Evolutionary conservation across 2,888 invertebrate species (phyloP).

Genomic region (Syrista parreyssii): DNA sequence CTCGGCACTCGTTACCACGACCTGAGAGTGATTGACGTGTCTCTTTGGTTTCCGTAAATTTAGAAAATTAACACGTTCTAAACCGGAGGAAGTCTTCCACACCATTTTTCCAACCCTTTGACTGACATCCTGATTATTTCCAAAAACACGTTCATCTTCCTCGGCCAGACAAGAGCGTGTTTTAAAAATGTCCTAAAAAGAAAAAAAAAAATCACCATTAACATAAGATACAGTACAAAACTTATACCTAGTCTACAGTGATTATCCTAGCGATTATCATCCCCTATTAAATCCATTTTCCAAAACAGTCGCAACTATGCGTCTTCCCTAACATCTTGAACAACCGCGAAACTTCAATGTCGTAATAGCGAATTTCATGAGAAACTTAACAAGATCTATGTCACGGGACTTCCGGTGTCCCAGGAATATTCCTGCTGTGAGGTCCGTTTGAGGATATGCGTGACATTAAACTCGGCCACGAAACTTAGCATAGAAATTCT

Average conservation of each 20-base stretch:
- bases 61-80: conserved; percentile 41
- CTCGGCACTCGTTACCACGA: conserved; percentile 24
- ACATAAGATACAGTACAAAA: not conserved
- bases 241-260: not conserved
- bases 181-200: conserved; percentile 3
- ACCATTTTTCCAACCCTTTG: not conserved
- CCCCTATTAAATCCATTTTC: not conserved
- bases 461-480: conserved; percentile 61
- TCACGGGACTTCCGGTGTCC: conserved; percentile 38
- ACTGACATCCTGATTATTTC: conserved; percentile 1
- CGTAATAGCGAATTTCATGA: not conserved
- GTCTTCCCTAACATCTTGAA: not conserved
- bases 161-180: not conserved
- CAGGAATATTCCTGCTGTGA: conserved; percentile 6
- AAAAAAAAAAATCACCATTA: conserved; percentile 2
- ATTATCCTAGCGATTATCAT: not conserved
- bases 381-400: conserved; percentile 33
- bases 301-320: not conserved
- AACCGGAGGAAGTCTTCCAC: not conserved
- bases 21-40: conserved; percentile 28
- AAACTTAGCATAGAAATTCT: conserved; percentile 46
- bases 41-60: conserved; percentile 33
- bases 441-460: conserved; percentile 56
- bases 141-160: not conserved
- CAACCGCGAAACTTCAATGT: not conserved